Conservation (phyloP, 2,797 vertebrate genomes). For the Pantherophis vulpinus region DNA sequence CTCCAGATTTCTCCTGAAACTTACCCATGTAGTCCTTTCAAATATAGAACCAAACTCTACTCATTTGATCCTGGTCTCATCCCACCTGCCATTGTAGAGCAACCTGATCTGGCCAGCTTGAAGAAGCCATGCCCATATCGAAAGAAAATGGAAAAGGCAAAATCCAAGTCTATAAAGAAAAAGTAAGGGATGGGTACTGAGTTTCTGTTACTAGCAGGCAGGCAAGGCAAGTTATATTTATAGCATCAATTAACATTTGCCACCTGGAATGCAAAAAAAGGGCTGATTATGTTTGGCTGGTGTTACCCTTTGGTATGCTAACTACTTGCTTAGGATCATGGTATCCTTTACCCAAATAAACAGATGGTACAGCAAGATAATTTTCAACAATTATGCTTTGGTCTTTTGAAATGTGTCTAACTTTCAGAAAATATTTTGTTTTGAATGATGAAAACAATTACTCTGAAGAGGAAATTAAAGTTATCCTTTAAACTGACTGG, state of each 20-base stretch:
- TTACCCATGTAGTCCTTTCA: slow-evolving; percentile 10
- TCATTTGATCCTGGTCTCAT: background rate
- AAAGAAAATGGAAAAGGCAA: slow-evolving; percentile 21
- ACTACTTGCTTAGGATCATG: background rate
- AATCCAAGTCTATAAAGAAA: slow-evolving; percentile 13
- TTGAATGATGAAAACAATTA: background rate
- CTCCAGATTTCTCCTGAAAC: background rate
- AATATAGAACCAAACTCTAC: background rate
- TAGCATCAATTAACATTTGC: background rate
- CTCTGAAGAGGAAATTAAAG: background rate
- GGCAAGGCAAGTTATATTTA: background rate
- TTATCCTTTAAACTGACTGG: background rate
- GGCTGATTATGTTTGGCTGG: too few relatives aligned
- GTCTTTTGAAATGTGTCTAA: background rate
- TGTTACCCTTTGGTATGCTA: background rate
- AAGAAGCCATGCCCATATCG: background rate
- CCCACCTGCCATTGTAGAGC: slow-evolving; percentile 8
- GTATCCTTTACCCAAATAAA: background rate
- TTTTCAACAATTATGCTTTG: background rate
- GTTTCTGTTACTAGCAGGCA: background rate
- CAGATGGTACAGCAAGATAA: background rate
- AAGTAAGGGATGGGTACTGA: background rate
- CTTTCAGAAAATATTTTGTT: background rate
- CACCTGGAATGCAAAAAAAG: background rate
- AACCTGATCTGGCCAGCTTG: background rate